These are phyloP conservation scores for Silurus glanis DNA, from an alignment of 2,113 vertebrate species.

Conservation along the genomic window DNA sequence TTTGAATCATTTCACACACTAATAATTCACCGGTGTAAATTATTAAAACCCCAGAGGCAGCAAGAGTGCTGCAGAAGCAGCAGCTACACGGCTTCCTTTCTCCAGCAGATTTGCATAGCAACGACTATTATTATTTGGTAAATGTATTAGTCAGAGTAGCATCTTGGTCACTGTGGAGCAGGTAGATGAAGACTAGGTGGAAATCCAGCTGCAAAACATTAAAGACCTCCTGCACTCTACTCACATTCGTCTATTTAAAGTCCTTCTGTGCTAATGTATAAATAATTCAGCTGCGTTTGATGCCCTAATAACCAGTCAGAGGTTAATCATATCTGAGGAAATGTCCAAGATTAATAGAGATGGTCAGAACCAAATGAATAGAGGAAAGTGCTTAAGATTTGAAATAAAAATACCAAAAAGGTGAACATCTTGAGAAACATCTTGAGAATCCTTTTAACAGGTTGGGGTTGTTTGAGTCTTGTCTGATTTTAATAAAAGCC, in stretches of 20 bases:
- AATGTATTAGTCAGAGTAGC: neutral
- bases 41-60: constrained; percentile 26
- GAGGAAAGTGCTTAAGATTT: neutral
- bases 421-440: neutral
- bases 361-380: neutral
- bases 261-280: neutral
- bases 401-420: neutral
- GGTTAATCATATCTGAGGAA: neutral
- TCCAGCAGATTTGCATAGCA: neutral
- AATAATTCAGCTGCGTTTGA: neutral
- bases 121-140: neutral
- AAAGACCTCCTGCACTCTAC: neutral
- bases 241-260: neutral
- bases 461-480: neutral
- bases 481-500: neutral
- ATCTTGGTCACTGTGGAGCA: neutral
- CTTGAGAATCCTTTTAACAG: neutral
- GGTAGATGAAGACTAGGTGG: neutral
- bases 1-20: neutral
- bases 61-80: neutral
- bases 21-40: constrained; percentile 16
- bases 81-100: neutral
- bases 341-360: neutral
- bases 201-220: neutral
- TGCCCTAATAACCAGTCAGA: neutral